These are phyloP conservation scores for Pycnonotus jocosus DNA, from an alignment of 2,113 vertebrate genomes.

Conservation along the genomic window DNA sequence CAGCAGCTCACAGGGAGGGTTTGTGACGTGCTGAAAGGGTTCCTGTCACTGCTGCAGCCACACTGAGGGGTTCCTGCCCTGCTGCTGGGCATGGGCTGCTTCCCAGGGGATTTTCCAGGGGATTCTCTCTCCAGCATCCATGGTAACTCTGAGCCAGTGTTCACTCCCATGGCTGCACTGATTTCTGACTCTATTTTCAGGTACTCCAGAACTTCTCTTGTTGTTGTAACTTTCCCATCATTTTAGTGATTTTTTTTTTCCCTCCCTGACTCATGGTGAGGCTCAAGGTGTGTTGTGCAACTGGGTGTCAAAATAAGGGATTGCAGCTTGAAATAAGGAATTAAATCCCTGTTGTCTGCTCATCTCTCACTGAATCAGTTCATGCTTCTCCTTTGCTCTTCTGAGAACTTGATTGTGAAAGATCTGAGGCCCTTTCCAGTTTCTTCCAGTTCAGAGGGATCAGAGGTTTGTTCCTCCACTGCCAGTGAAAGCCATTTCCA, in stretches of 20 bases:
- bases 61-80: neutral
- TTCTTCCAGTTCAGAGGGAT: neutral
- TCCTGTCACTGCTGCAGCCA: neutral
- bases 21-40: accelerated
- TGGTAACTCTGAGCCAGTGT: neutral
- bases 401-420: neutral
- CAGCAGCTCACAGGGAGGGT: neutral
- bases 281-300: neutral
- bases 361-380: neutral
- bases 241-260: neutral
- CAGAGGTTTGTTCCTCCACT: neutral
- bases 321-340: neutral
- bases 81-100: neutral
- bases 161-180: neutral
- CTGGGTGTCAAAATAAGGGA: neutral
- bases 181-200: neutral
- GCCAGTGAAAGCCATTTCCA: neutral
- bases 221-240: neutral
- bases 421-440: neutral
- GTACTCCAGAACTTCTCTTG: neutral
- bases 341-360: neutral
- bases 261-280: neutral
- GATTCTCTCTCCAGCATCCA: neutral
- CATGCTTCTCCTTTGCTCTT: neutral
- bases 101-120: neutral